Evolutionary conservation across 2,797 vertebrate species (phyloP).

Genomic region (Rhynchotus rufescens): DNA sequence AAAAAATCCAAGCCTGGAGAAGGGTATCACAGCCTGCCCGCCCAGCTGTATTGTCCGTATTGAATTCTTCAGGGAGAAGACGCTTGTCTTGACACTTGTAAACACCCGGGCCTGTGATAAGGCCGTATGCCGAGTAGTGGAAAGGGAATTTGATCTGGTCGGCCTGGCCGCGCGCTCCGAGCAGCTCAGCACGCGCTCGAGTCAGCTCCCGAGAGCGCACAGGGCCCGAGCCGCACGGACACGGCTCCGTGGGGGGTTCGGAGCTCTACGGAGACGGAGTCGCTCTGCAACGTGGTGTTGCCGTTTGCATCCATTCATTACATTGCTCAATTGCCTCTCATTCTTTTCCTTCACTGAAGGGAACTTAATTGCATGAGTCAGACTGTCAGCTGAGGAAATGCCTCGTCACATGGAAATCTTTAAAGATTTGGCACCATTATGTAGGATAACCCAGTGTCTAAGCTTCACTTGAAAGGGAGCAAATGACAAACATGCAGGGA

Average conservation of each 20-base stretch:
- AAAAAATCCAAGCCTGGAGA: neutral
- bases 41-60: neutral
- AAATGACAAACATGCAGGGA: neutral
- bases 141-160: neutral
- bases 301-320: neutral
- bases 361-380: constrained; percentile 6
- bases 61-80: neutral
- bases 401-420: neutral
- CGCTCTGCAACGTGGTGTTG: neutral
- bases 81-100: too few species aligned
- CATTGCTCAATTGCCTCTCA: neutral
- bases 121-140: neutral
- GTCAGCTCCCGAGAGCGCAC: rapidly evolving
- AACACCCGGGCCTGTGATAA: neutral
- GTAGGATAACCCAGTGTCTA: neutral
- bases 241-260: neutral
- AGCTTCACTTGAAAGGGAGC: constrained; percentile 1
- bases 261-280: rapidly evolving
- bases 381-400: neutral
- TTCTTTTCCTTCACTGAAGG: neutral
- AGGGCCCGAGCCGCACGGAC: rapidly evolving
- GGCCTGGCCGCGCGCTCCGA: neutral
- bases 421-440: neutral
- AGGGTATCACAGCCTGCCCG: neutral
- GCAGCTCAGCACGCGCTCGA: rapidly evolving